phyloP scores from a whole-genome alignment of 1,140 invertebrate species.

The Yoshiicerus persimilis region DNA sequence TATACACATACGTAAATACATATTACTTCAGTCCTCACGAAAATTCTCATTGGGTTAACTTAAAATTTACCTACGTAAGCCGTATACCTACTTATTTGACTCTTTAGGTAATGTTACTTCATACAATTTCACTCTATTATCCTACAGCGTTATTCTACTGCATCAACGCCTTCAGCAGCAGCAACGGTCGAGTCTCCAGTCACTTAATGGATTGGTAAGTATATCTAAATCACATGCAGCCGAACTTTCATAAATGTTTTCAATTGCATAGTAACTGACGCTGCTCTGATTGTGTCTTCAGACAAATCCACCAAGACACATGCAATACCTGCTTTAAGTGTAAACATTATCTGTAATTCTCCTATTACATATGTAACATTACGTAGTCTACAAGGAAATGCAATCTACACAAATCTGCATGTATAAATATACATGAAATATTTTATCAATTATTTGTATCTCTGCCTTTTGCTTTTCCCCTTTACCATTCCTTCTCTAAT shows the following conservation, averaged over 20 bases:
- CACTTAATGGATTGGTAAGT: too few relatives aligned
- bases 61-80: not conserved
- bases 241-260: not conserved
- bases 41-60: not conserved
- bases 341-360: not conserved
- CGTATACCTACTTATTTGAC: not conserved
- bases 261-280: not conserved
- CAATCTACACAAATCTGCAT: not conserved
- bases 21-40: not conserved
- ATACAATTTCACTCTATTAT: not conserved
- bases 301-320: not conserved
- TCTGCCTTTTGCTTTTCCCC: not conserved
- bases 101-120: not conserved
- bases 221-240: too few relatives aligned
- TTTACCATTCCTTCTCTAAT: not conserved
- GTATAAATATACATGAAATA: not conserved
- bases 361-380: not conserved
- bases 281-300: not conserved
- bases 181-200: not conserved
- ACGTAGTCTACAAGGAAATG: not conserved
- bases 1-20: not conserved
- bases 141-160: not conserved
- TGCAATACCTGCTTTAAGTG: not conserved
- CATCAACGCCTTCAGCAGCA: not conserved
- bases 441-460: not conserved